Conservation (phyloP, 2,797 vertebrate species). For the Delichon dasypus region DNA sequence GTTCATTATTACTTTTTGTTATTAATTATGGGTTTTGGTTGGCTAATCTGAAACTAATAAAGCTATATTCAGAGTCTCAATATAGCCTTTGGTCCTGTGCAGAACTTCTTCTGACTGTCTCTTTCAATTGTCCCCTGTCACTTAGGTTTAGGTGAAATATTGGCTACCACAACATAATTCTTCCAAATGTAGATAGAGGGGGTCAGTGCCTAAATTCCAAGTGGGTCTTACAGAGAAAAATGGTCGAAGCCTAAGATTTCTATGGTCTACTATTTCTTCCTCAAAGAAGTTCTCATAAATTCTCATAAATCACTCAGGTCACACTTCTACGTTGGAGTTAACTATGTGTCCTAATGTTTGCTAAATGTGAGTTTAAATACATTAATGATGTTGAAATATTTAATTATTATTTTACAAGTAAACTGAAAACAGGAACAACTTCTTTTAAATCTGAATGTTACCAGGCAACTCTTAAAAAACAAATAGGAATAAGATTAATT, state of each 20-base stretch:
- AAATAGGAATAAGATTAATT: neutral
- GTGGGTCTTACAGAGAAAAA: neutral
- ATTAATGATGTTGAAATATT: neutral
- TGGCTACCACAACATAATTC: neutral
- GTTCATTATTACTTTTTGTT: constrained; percentile 33
- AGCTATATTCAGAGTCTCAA: neutral
- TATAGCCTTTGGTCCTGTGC: neutral
- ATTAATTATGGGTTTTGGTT: constrained; percentile 1
- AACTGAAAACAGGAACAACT: neutral
- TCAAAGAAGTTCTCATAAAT: neutral
- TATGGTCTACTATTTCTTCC: neutral
- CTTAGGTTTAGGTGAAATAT: neutral
- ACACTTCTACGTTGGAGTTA: neutral
- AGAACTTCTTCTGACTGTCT: neutral
- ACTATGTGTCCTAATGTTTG: neutral
- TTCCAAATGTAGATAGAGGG: neutral
- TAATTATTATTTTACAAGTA: neutral
- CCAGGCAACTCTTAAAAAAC: neutral
- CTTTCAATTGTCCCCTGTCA: neutral
- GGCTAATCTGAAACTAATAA: constrained; percentile 16
- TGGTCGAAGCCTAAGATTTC: neutral
- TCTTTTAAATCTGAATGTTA: neutral
- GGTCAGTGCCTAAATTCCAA: neutral
- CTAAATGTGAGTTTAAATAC: neutral
- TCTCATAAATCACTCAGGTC: neutral